Evolutionary conservation across 2,888 invertebrate species (phyloP).

Genomic region (Drosophila picticornis): DNA sequence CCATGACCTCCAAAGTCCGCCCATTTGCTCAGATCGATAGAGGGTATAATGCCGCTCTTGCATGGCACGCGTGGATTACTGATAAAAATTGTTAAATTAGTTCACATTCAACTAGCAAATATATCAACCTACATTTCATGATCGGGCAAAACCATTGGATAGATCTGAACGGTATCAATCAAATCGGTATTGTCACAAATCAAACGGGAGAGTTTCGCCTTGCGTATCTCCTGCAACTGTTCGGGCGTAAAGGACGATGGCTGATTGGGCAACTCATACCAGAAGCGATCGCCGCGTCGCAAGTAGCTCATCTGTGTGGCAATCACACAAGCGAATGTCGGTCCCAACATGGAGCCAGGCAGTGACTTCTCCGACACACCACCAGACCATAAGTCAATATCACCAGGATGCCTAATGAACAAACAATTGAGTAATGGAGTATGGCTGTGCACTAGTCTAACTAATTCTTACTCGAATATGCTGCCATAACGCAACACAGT

Average conservation of each 20-base stretch:
- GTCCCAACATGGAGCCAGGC: constrained; percentile 96
- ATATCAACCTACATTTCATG: constrained; percentile 93
- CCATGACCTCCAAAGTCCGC: constrained; percentile 89
- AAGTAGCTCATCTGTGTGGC: constrained; percentile 96
- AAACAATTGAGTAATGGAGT: not conserved
- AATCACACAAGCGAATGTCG: constrained; percentile 97
- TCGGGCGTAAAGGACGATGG: constrained; percentile 96
- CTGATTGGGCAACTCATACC: constrained; percentile 96
- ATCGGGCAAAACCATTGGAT: constrained; percentile 96
- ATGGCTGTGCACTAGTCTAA: fast-evolving
- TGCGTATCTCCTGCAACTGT: constrained; percentile 93
- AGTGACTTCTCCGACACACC: constrained; percentile 96
- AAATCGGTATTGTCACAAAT: constrained; percentile 97
- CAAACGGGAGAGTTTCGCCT: constrained; percentile 91
- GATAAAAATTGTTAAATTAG: constrained; percentile 61
- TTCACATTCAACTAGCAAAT: not conserved
- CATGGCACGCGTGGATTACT: constrained; percentile 98
- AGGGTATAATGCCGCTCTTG: constrained; percentile 93
- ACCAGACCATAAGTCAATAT: constrained; percentile 97
- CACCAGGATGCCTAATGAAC: constrained; percentile 90
- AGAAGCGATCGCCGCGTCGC: constrained; percentile 95
- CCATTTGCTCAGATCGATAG: constrained; percentile 96
- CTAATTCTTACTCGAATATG: constrained; percentile 90
- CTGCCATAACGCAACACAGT: constrained; percentile 93
- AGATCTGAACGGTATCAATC: constrained; percentile 95